Evolutionary conservation across 2,797 vertebrate species (phyloP).

Genomic region (Scolopax bukidnonensis): DNA sequence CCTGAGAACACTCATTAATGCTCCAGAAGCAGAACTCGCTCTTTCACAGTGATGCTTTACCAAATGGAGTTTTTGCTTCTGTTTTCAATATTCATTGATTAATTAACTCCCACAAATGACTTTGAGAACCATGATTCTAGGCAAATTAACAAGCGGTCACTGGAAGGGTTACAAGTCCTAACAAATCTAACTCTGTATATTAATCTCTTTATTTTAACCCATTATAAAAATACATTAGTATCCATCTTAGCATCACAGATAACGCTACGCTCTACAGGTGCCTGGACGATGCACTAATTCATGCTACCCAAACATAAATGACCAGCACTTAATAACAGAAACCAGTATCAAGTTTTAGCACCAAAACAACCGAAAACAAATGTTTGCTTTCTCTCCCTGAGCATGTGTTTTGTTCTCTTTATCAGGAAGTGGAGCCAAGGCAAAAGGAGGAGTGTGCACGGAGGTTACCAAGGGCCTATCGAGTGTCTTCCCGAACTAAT

Average conservation of each 20-base stretch:
- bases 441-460: constrained; percentile 57
- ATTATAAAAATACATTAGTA: constrained; percentile 19
- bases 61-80: constrained; percentile 37
- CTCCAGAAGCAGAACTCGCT: constrained; percentile 6
- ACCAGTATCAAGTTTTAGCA: neutral
- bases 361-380: constrained; percentile 20
- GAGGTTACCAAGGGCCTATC: constrained; percentile 79
- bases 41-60: neutral
- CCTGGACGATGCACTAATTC: neutral
- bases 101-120: constrained; percentile 27
- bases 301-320: neutral
- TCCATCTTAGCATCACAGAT: neutral
- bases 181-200: constrained; percentile 31
- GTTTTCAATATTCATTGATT: constrained; percentile 50
- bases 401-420: constrained; percentile 29
- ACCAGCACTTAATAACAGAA: constrained; percentile 7
- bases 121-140: constrained; percentile 18
- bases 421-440: constrained; percentile 85
- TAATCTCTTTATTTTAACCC: constrained; percentile 44
- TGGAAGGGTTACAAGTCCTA: constrained; percentile 40
- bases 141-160: constrained; percentile 14
- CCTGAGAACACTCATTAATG: neutral
- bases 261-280: neutral
- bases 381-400: constrained; percentile 27
- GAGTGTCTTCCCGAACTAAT: constrained; percentile 95